Conservation (phyloP, 2,113 vertebrate species). For the Anarrhichthys ocellatus region DNA sequence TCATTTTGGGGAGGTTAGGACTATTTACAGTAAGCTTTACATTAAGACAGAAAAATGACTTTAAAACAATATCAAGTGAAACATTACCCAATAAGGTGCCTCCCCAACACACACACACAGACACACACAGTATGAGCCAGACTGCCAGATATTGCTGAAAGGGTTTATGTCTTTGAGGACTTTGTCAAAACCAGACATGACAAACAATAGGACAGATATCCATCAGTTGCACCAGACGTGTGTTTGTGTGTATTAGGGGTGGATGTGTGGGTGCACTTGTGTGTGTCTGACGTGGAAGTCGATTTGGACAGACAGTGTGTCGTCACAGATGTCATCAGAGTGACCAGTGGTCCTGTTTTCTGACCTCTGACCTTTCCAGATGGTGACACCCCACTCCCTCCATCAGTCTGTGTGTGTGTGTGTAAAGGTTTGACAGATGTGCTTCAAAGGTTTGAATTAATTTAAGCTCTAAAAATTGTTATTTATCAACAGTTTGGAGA, state of each 20-base stretch:
- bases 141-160: slow-evolving; percentile 22
- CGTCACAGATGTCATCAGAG: slow-evolving; percentile 65
- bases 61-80: not conserved
- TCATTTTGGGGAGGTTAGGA: not conserved
- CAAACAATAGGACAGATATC: slow-evolving; percentile 38
- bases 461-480: not conserved
- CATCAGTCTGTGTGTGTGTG: slow-evolving; percentile 8
- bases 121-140: slow-evolving; percentile 8
- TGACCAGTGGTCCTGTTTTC: slow-evolving; percentile 56
- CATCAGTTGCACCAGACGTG: slow-evolving; percentile 20
- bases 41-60: not conserved
- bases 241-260: slow-evolving; percentile 14
- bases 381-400: slow-evolving; percentile 58
- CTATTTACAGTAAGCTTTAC: not conserved
- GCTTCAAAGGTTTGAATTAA: slow-evolving; percentile 2
- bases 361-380: slow-evolving; percentile 76
- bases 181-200: slow-evolving; percentile 48
- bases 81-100: not conserved
- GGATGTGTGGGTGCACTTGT: not conserved
- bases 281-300: slow-evolving; percentile 21
- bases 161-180: slow-evolving; percentile 26
- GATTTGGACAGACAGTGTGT: slow-evolving; percentile 54
- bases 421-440: slow-evolving; percentile 8
- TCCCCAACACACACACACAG: slow-evolving; percentile 1
- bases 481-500: not conserved